Conservation (phyloP, 2,113 vertebrate species). For the Oncorhynchus gorbuscha region DNA sequence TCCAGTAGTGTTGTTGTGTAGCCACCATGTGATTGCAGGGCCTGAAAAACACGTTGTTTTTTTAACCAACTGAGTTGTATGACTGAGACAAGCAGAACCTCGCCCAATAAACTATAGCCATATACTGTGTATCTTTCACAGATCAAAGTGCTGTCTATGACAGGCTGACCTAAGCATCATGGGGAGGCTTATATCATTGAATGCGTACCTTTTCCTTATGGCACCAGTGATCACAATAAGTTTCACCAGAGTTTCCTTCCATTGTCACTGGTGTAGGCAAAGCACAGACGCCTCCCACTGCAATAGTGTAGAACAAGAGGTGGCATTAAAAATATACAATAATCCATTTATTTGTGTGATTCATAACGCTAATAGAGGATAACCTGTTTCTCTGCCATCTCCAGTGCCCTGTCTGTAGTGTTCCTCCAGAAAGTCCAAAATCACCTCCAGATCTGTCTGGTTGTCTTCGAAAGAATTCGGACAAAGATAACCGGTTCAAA, state of each 20-base stretch:
- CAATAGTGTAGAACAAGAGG: not conserved
- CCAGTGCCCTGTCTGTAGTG: conserved; percentile 65
- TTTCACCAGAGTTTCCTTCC: not conserved
- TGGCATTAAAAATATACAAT: not conserved
- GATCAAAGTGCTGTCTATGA: no score
- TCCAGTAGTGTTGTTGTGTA: not conserved
- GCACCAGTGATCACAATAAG: not conserved
- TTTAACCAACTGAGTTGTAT: not conserved
- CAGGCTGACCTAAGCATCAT: no score
- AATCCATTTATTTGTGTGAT: not conserved
- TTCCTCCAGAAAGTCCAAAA: conserved; percentile 76
- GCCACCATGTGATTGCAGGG: conserved; percentile 22
- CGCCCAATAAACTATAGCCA: not conserved
- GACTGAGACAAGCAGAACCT: not conserved
- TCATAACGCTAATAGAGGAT: not conserved
- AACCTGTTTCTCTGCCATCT: conserved; percentile 38
- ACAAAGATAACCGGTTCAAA: conserved; percentile 1
- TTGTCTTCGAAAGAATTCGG: conserved; percentile 53
- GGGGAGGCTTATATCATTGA: not conserved
- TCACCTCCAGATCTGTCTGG: conserved; percentile 76
- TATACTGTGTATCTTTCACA: no score
- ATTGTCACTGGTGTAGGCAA: not conserved
- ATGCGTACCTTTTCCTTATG: not conserved
- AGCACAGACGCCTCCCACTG: not conserved
- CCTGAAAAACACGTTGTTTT: conserved; percentile 33